These are phyloP conservation scores for Ophonus ardosiacus DNA, from an alignment of 2,888 invertebrate genomes.

Conservation along the genomic window DNA sequence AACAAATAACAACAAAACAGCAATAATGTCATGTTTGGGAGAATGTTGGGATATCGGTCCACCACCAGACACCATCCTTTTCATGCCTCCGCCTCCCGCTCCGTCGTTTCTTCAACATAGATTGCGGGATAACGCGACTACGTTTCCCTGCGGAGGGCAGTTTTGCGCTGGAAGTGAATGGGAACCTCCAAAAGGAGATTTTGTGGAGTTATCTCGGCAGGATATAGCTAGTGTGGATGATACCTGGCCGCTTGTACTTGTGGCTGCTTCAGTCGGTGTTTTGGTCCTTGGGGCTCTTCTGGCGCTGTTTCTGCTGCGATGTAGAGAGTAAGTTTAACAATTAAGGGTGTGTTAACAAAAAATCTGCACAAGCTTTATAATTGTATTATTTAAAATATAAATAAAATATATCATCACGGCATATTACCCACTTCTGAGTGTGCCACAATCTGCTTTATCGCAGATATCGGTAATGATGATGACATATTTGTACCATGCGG, in stretches of 20 bases:
- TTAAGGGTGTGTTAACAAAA: too few species aligned
- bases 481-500: too few species aligned
- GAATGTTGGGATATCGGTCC: slow-evolving; percentile 83
- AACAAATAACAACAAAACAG: not conserved
- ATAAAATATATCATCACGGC: too few species aligned
- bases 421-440: too few species aligned
- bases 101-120: slow-evolving; percentile 84
- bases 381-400: too few species aligned
- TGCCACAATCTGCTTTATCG: too few species aligned
- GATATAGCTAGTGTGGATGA: slow-evolving; percentile 82
- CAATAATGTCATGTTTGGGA: slow-evolving; percentile 78
- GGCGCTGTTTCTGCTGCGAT: slow-evolving; percentile 87
- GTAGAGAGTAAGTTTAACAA: slow-evolving; percentile 83
- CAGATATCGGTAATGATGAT: too few species aligned
- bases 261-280: slow-evolving; percentile 88
- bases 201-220: slow-evolving; percentile 88
- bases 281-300: slow-evolving; percentile 87
- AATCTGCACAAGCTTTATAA: too few species aligned
- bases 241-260: slow-evolving; percentile 89
- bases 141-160: slow-evolving; percentile 72
- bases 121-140: slow-evolving; percentile 79
- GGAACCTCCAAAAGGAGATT: slow-evolving; percentile 79
- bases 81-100: slow-evolving; percentile 91
- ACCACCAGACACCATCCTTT: slow-evolving; percentile 89
- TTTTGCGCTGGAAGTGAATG: slow-evolving; percentile 73